These are phyloP conservation scores for Lagothrix lagotricha DNA, from an alignment of 2,797 vertebrate species.

Conservation along the genomic window DNA sequence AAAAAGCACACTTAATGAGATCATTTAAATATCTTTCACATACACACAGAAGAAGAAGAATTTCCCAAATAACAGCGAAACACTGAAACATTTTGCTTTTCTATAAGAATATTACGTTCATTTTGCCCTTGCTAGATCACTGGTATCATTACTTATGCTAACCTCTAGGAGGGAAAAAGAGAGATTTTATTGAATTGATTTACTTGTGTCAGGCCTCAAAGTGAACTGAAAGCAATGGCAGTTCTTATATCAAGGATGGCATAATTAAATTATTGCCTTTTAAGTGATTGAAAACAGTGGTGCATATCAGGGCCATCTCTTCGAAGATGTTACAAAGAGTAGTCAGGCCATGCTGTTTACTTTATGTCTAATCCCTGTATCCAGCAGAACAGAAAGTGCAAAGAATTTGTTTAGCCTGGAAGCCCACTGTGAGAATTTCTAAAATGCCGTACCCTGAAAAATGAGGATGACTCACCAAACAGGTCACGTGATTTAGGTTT, in stretches of 20 bases:
- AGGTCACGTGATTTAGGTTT: neutral
- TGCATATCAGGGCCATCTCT: conserved; percentile 81
- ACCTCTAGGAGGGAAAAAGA: conserved; percentile 66
- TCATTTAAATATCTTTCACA: conserved; percentile 41
- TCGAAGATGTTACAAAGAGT: conserved; percentile 83
- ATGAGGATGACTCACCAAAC: neutral
- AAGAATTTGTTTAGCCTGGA: conserved; percentile 59
- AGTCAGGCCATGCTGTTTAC: conserved; percentile 81
- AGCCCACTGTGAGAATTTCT: neutral
- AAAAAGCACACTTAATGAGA: conserved; percentile 11
- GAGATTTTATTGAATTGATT: conserved; percentile 86
- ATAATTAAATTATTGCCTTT: conserved; percentile 88
- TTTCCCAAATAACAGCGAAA: conserved; percentile 76
- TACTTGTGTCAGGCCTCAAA: conserved; percentile 85
- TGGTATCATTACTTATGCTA: conserved; percentile 83
- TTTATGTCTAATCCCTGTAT: conserved; percentile 69
- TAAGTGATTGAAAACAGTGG: conserved; percentile 88
- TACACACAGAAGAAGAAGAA: conserved; percentile 72
- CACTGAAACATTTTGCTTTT: conserved; percentile 72
- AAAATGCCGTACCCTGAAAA: conserved; percentile 17
- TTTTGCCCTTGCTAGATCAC: conserved; percentile 83
- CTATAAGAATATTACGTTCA: conserved; percentile 78
- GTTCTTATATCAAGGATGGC: conserved; percentile 80
- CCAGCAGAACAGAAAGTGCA: conserved; percentile 73
- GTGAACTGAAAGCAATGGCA: conserved; percentile 84